Evolutionary conservation across 2,113 vertebrate species (phyloP), one percentile per base, ranked within the genome.

Genomic region (Brevimyrus niger): DNA sequence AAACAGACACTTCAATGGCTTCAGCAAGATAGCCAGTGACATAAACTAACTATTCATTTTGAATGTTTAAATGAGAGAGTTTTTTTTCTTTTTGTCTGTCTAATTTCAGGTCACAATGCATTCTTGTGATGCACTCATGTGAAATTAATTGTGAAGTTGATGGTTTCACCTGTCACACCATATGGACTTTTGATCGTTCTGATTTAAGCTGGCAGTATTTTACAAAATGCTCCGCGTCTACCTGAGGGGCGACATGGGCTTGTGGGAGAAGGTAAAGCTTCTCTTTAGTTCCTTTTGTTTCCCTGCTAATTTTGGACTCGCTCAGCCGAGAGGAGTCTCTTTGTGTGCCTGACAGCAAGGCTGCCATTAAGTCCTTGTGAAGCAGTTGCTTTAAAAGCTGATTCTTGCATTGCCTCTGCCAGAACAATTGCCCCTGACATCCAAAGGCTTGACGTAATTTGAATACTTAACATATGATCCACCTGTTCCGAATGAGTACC

Each of bases 321-420:
- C 69, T 82, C 19, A 31, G 69, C 19, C 3, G 69, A 88, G 69
- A 82, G 47, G 47, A 88, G 1, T 76, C 61, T 48, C 38, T 48
- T 46, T 88, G 65, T 88, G 58, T 48, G 61, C 7, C 61, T 73
- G 87, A 76, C 87, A 73, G 61, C 27, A 10, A 21, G 69, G 23
- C 47, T 35, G 27, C 88, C 69, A 27, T 73, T 51, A 50, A 21
- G 15, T 88, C 31, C 80, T 69, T 50, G 69, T 42, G 46, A 50
- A 88, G 88, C 88, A 82, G 69, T 69, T 53, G 69, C 4, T 88
- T 51, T 47, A 82, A 82, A 88, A 69, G 47, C 31, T 48, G 38
- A n/a, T 69, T 88, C 48, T 5, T 51, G 2, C 47, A 76, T 88
- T 76, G 35, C 73, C 19, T 88, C 47, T 82, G 31, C n/a, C 69